Base-by-base conservation (phyloP, 1,140 invertebrate species). In the Spodoptera frugiperda region DNA sequence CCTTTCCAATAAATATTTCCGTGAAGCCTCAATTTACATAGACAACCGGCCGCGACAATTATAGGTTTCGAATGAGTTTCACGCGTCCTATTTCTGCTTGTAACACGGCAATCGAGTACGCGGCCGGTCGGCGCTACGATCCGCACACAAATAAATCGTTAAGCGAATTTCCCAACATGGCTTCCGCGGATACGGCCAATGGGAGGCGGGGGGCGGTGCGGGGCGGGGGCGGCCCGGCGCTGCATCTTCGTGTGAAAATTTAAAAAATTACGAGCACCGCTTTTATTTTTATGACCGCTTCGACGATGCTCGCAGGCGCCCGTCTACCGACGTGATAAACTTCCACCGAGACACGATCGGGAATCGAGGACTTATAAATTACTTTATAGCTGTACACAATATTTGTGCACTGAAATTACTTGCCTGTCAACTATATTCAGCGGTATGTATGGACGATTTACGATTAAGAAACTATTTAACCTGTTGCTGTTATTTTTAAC, bases 131-230 rank as follows among this genome's bases (percentile, higher is more conserved):
- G 46, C 65, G 57, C 76, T 67, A 71, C 78, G 82, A 80, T 84
- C 71, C 83, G 83, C 79, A 84, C 81, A 88, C 79, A 87, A 87
- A 90, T 87, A 90, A 89, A 87, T 85, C 82, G 85, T 84, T 84
- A 83, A 87, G 82, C 81, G 81, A 87, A 85, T 88, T 89, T 88
- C 79, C 87, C 84, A 88, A 88, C 82, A 90, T 88, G 88, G 88
- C 87, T 85, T 84, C 87, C 86, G 76, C 81, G 76, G 77, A 67
- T 72, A 78, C 67, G 71, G 76, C 82, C 79, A 80, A 82, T 76
- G 80, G 80, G 77, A 77, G 78, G 78, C 53, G 53, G 74, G 77
- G 76, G 78, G 74, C 70, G 77, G 78, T 65, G 82, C 77, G 81
- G 80, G 80, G 57, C 76, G 80, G 78, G 71, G 65, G 78, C 48